phyloP scores from a whole-genome alignment of 2,113 vertebrate genomes.

The Nerophis ophidion region DNA sequence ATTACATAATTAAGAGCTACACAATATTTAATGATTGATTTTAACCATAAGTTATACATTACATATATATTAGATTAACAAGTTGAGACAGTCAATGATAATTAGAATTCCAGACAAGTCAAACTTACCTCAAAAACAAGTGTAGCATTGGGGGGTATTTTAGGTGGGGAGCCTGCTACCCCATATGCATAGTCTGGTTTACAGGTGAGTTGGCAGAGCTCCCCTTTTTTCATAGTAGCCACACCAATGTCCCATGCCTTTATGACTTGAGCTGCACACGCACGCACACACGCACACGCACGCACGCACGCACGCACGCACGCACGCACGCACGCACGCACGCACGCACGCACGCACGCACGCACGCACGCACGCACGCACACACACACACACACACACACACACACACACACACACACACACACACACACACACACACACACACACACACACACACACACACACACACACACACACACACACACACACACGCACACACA shows the following conservation, averaged over 20 bases:
- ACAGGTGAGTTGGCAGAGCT: conserved; percentile 85
- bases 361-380: background rate
- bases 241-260: conserved; percentile 95
- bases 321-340: no score
- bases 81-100: no score
- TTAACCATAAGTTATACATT: no score
- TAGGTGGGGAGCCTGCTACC: conserved; percentile 90
- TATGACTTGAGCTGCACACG: conserved; percentile 85
- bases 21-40: no score
- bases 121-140: conserved; percentile 88
- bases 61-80: no score
- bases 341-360: no score
- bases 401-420: background rate
- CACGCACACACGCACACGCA: background rate
- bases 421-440: conserved; percentile 15
- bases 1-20: no score
- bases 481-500: no score
- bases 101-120: background rate
- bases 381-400: conserved; percentile 13
- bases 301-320: background rate
- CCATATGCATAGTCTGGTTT: conserved; percentile 95
- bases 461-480: conserved; percentile 26
- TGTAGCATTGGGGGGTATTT: conserved; percentile 88
- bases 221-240: conserved; percentile 90
- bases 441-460: background rate